Conservation (phyloP, 1,140 invertebrate genomes). For the Trichogramma pretiosum region DNA sequence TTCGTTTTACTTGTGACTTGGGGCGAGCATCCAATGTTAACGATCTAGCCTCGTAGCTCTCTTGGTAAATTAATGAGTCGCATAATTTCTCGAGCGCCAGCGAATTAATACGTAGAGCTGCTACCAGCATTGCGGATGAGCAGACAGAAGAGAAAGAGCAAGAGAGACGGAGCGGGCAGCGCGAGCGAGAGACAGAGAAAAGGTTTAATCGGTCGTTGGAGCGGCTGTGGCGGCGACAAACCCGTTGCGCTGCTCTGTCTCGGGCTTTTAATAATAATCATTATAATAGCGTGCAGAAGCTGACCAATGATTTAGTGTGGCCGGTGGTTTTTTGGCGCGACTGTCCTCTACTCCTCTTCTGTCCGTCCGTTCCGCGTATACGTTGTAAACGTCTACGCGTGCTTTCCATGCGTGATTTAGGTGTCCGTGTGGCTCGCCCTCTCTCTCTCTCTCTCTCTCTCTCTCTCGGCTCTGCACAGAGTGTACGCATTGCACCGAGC, state of each 20-base stretch:
- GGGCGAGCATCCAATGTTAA: constrained; percentile 3
- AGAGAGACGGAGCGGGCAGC: neutral
- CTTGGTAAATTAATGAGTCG: constrained; percentile 11
- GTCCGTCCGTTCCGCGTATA: neutral
- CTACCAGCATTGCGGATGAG: too few relatives aligned
- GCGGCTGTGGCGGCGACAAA: too few relatives aligned
- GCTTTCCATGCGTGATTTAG: neutral
- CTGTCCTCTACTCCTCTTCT: too few relatives aligned
- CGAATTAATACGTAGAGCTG: constrained; percentile 10
- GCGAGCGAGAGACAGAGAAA: neutral
- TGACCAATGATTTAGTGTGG: constrained; percentile 12
- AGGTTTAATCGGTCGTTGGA: neutral
- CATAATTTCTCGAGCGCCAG: constrained; percentile 9
- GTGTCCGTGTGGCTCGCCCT: too few relatives aligned
- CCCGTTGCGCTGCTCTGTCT: too few relatives aligned
- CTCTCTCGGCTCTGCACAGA: too few relatives aligned
- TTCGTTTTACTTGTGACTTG: too few relatives aligned
- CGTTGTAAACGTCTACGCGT: neutral
- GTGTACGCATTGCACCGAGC: too few relatives aligned
- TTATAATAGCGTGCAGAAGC: too few relatives aligned
- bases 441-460: too few relatives aligned
- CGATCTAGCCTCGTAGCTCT: neutral
- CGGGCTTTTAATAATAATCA: too few relatives aligned
- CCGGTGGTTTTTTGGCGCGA: constrained; percentile 11
- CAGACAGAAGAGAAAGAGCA: too few relatives aligned